Evolutionary conservation across 2,888 invertebrate species (phyloP).

Genomic region (Ypsolopha sequella): DNA sequence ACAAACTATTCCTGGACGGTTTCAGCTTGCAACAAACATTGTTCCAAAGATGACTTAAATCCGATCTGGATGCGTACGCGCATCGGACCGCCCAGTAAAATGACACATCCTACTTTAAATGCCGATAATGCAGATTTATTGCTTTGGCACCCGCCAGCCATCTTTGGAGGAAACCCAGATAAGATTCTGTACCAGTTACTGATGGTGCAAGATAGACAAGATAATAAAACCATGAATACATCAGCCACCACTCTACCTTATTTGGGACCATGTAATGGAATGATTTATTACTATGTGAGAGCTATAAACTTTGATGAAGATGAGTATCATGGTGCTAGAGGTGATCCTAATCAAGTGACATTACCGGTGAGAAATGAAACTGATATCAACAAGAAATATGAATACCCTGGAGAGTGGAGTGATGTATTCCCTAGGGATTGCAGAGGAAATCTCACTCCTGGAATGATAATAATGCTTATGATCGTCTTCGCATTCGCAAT

Average conservation of each 20-base stretch:
- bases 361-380: slow-evolving; percentile 19
- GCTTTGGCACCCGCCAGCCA: no score
- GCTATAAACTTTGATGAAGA: slow-evolving; percentile 53
- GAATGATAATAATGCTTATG: slow-evolving; percentile 41
- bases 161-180: no score
- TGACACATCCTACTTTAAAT: slow-evolving; percentile 32
- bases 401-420: slow-evolving; percentile 52
- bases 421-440: slow-evolving; percentile 23
- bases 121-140: slow-evolving; percentile 31
- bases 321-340: slow-evolving; percentile 33
- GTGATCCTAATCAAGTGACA: slow-evolving; percentile 26
- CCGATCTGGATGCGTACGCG: slow-evolving; percentile 67
- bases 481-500: slow-evolving; percentile 31
- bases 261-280: slow-evolving; percentile 10
- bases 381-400: slow-evolving; percentile 12
- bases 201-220: slow-evolving; percentile 36
- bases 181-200: slow-evolving; percentile 66
- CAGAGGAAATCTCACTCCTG: slow-evolving; percentile 34
- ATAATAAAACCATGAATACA: slow-evolving; percentile 31
- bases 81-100: slow-evolving; percentile 70
- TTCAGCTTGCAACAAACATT: slow-evolving; percentile 76
- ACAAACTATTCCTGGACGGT: slow-evolving; percentile 78
- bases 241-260: slow-evolving; percentile 16
- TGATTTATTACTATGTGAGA: slow-evolving; percentile 49
- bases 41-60: slow-evolving; percentile 68